Conservation (phyloP, 2,113 vertebrate genomes). For the Tupaia tana region DNA sequence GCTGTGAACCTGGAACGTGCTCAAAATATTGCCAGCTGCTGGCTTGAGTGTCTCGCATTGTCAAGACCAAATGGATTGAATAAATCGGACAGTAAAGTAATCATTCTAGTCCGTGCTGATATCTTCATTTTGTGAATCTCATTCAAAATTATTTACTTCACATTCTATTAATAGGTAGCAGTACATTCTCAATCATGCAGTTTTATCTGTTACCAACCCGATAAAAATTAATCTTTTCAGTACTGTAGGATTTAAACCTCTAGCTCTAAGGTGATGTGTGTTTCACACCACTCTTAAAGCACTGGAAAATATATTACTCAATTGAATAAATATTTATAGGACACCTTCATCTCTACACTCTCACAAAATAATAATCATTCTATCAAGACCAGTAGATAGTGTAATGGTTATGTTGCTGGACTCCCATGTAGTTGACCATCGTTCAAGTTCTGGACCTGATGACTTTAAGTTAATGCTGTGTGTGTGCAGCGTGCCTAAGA, state of each 20-base stretch:
- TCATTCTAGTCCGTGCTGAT: background rate
- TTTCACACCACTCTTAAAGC: background rate
- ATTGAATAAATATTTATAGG: background rate
- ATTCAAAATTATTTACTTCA: constrained; percentile 41
- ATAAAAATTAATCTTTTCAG: constrained; percentile 46
- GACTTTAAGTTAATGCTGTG: no score
- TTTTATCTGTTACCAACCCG: background rate
- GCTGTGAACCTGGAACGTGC: background rate
- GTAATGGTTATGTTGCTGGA: no score
- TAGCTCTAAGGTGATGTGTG: background rate
- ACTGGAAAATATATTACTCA: background rate
- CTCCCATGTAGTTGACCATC: no score
- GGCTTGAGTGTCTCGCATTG: background rate
- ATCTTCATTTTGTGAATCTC: constrained; percentile 10
- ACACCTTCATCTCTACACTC: background rate
- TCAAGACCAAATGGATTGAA: constrained; percentile 13
- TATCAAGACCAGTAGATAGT: background rate
- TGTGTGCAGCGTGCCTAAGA: no score
- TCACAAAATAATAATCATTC: background rate
- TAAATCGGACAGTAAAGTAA: constrained; percentile 37
- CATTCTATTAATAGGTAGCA: background rate
- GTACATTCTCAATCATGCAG: background rate
- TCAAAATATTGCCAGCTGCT: constrained; percentile 29
- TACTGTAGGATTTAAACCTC: background rate
- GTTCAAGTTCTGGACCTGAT: no score